These are phyloP conservation scores for Crioceris asparagi DNA, from an alignment of 2,888 invertebrate species.

Conservation along the genomic window DNA sequence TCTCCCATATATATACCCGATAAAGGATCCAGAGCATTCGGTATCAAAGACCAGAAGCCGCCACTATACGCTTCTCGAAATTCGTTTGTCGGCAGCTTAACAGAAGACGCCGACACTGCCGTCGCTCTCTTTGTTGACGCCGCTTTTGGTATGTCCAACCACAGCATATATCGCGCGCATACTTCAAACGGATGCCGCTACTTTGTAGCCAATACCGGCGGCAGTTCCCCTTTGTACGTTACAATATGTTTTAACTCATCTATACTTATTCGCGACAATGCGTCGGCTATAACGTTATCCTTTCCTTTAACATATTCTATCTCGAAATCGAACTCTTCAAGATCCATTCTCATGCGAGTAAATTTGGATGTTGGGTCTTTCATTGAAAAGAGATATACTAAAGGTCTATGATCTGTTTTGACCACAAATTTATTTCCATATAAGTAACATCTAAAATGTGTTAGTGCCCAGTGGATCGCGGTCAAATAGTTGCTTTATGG, in stretches of 20 bases:
- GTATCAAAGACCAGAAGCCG: too few species aligned
- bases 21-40: too few species aligned
- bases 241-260: conserved; percentile 4
- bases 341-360: conserved; percentile 10
- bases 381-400: conserved; percentile 14
- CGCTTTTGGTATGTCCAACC: too few species aligned
- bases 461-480: conserved; percentile 12
- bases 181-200: too few species aligned
- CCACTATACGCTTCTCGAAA: too few species aligned
- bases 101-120: too few species aligned
- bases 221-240: too few species aligned
- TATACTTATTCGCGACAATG: conserved; percentile 7
- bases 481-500: conserved; percentile 9
- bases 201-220: too few species aligned
- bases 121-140: too few species aligned
- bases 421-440: conserved; percentile 11
- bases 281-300: conserved; percentile 2
- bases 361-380: conserved; percentile 14
- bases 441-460: conserved; percentile 7
- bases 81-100: too few species aligned
- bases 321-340: conserved; percentile 7
- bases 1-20: too few species aligned
- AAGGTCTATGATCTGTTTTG: conserved; percentile 12
- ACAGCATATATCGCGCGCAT: too few species aligned
- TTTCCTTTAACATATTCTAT: conserved; percentile 5